Percentiles rank a stretch among this genome's conserved stretches.
These are phyloP conservation scores for Nymphicus hollandicus DNA, from an alignment of 2,113 vertebrate species.

Conservation along the genomic window DNA sequence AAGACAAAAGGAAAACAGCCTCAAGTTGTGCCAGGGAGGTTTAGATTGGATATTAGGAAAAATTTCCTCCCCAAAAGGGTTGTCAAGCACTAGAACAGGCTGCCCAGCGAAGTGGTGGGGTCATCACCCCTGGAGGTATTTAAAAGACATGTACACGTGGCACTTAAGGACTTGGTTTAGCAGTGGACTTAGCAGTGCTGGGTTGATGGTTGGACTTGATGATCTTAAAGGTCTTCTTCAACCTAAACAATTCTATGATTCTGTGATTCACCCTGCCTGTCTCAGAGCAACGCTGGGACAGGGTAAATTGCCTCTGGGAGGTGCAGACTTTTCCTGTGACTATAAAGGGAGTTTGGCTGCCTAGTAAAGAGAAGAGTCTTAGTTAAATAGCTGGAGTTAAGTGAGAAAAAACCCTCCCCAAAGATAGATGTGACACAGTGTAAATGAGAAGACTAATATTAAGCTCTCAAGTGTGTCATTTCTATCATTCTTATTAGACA, in stretches of 20 bases:
- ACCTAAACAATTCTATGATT: neutral
- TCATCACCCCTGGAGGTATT: neutral
- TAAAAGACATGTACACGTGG: neutral
- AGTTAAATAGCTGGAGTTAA: neutral
- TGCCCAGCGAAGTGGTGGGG: neutral
- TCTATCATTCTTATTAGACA: conserved; percentile 15
- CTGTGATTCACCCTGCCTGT: neutral
- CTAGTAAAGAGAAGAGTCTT: neutral
- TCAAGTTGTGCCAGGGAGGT: neutral
- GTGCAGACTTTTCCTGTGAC: neutral
- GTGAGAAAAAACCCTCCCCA: neutral
- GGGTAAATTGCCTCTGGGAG: neutral
- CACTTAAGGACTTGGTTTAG: neutral
- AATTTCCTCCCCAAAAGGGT: neutral
- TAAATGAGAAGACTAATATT: conserved; percentile 23
- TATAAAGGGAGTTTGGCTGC: neutral
- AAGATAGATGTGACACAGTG: conserved; percentile 8
- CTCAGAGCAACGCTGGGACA: neutral
- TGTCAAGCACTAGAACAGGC: neutral
- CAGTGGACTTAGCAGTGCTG: neutral
- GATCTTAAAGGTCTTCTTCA: neutral
- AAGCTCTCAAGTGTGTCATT: neutral
- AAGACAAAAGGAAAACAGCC: neutral
- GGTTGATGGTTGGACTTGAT: rapidly evolving
- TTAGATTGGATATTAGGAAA: neutral